Evolutionary conservation across 2,113 vertebrate species (phyloP), one percentile per base, ranked within the genome.

Genomic region (Carollia perspicillata): DNA sequence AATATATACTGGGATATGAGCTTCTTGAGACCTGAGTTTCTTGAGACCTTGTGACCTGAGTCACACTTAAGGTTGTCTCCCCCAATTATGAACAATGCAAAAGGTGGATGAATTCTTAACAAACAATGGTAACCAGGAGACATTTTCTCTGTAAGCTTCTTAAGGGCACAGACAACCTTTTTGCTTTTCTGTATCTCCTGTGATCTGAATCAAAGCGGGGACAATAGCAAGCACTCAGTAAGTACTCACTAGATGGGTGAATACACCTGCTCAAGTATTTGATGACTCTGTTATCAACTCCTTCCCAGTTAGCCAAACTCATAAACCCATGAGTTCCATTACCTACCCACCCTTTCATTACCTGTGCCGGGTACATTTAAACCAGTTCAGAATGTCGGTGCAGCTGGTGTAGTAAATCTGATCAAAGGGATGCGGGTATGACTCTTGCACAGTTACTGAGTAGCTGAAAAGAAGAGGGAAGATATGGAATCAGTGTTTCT

Each of bases 391-490:
- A 96, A 99, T 99, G 98, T 99, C 99, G 1, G 99, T 98, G 98
- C 99, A 99, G 98, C 99, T 99, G 87, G 99, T 99, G 98, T 99
- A 99, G 97, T 99, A 99, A 95, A 99, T 97, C 98, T 99, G 99
- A 97, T 99, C 99, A 96, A 98, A 99, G 42, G 99, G 99, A 97
- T 99, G 99, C 0, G 99, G 99, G 81, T 99, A 99, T 0, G 99
- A 99, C 98, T 99, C 99, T 98, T 99, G 99, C 63, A 99, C 99
- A 1, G 99, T 99, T 96, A 99, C 99, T 0, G 99, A 99, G 68
- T 99, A 99, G 98, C 99, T 99, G 95, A 4, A 72, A 96, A 96
- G 81, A 97, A 92, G 84, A 93, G 40, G 16, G 63, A 79, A 72
- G 85, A 44, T 2, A 51, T 96, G 63, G 28, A 88, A 58, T 96